These are phyloP conservation scores for Teleogryllus occipitalis DNA, from an alignment of 1,140 invertebrate genomes.

Conservation along the genomic window DNA sequence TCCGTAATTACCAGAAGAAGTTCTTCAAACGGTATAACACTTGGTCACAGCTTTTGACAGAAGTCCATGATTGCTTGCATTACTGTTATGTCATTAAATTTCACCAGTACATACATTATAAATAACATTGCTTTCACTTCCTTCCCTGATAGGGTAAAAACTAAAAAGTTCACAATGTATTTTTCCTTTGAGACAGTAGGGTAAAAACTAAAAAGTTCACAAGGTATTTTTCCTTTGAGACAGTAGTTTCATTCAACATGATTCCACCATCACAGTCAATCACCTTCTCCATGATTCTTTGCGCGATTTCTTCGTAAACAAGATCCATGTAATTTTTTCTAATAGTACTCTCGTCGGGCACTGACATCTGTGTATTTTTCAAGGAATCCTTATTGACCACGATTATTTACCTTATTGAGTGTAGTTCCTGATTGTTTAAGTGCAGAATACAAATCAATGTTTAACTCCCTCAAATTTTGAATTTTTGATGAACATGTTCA, in stretches of 20 bases:
- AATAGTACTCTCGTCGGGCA: background rate
- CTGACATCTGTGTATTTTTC: slow-evolving; percentile 10
- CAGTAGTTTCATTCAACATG: slow-evolving; percentile 9
- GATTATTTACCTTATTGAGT: slow-evolving; percentile 9
- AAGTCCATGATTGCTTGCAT: background rate
- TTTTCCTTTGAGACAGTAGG: background rate
- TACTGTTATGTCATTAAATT: background rate
- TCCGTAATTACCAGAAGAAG: background rate
- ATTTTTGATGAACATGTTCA: background rate
- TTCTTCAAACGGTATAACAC: background rate
- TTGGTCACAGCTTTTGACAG: slow-evolving; percentile 7
- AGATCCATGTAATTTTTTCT: background rate
- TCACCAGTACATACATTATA: background rate
- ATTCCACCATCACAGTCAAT: background rate
- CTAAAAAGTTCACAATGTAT: slow-evolving; percentile 4
- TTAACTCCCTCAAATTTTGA: background rate
- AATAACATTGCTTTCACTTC: background rate
- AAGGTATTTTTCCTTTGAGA: no score
- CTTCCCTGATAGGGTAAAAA: slow-evolving; percentile 7
- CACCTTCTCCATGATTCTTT: slow-evolving; percentile 9
- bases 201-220: no score
- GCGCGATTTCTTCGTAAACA: background rate
- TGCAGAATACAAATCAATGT: background rate
- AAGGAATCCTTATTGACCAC: slow-evolving; percentile 5
- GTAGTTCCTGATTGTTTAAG: background rate